phyloP scores from a whole-genome alignment of 35 echinoderm and acorn worm species.

The Lytechinus variegatus region DNA sequence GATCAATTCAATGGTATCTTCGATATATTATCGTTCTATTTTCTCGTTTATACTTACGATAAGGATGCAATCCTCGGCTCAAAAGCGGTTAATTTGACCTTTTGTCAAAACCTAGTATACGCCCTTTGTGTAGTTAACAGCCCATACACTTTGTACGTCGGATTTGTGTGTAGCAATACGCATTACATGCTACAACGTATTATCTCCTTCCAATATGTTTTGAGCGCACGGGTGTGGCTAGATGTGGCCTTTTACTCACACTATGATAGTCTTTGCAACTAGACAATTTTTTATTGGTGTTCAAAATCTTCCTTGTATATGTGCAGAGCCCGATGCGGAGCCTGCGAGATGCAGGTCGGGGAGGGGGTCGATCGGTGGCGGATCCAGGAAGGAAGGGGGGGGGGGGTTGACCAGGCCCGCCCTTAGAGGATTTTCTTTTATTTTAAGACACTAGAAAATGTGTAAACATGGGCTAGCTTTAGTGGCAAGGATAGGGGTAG shows the following conservation, averaged over 20 bases:
- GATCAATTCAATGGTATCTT: neutral
- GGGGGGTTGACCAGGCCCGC: no score
- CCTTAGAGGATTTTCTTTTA: no score
- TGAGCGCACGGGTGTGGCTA: conserved; percentile 30
- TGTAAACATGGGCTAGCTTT: no score
- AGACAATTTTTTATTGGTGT: neutral
- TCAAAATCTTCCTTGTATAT: no score
- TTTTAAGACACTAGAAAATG: no score
- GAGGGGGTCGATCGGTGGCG: no score
- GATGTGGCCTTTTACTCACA: conserved; percentile 17
- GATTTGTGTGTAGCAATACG: neutral
- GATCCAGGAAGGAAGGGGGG: no score
- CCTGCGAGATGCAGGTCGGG: no score
- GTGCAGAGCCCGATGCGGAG: no score
- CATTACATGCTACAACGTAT: conserved; percentile 37
- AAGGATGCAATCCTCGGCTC: neutral
- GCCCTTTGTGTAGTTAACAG: conserved; percentile 4
- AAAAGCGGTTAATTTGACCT: neutral
- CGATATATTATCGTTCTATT: neutral
- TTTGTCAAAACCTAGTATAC: neutral
- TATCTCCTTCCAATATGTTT: conserved; percentile 23
- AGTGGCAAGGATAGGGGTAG: no score
- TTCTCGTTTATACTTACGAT: neutral
- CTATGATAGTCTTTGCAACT: neutral
- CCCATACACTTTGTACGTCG: neutral